Evolutionary conservation across 2,797 vertebrate species (phyloP), one percentile per base, ranked within the genome.

Genomic region (Scomberomorus guttatus): DNA sequence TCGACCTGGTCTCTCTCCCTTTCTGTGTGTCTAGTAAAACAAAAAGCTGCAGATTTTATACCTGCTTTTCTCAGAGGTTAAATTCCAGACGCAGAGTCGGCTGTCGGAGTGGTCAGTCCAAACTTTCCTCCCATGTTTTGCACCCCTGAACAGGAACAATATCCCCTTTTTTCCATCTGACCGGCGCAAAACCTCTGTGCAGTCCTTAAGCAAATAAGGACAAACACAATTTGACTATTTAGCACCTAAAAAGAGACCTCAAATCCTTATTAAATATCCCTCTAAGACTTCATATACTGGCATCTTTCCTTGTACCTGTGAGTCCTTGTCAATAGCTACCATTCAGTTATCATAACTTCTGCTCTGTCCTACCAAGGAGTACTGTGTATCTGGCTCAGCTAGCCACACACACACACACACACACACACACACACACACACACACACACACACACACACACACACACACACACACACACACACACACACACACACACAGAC

Each of bases 371-470:
- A 7, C 42, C 46, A 32, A 51, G 46, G 6, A 32, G 63, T 64
- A 18, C 57, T 56, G 81, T 67, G 82, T 80, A 46, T 85, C 87
- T 83, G 87, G 37, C 82, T 85, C 84, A 83, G 82, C 82, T 78
- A 72, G 75, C 83, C 44, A 85, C 87, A 37, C 68, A 66, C 64
- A 42, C 37, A 39, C 4, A 8, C 54, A 25, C 32, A 62, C 27
- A 5, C 27, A 51, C 66, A 64, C 73, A 29, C 66, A 63, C 58
- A 51, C 39, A 42, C 37, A 39, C 4, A 8, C 54, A 25, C 32
- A 62, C 27, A 5, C 27, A 51, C 66, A 64, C 73, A 29, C 66
- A 63, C 58, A 51, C n/a, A 70, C 50, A 48, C 63, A 15, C 44
- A 62, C 61, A 42, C 32, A 66, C 32, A 65, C 44, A 59, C 60